Conservation (phyloP, 2,888 invertebrate genomes). For the Oscheius myriophilus region DNA sequence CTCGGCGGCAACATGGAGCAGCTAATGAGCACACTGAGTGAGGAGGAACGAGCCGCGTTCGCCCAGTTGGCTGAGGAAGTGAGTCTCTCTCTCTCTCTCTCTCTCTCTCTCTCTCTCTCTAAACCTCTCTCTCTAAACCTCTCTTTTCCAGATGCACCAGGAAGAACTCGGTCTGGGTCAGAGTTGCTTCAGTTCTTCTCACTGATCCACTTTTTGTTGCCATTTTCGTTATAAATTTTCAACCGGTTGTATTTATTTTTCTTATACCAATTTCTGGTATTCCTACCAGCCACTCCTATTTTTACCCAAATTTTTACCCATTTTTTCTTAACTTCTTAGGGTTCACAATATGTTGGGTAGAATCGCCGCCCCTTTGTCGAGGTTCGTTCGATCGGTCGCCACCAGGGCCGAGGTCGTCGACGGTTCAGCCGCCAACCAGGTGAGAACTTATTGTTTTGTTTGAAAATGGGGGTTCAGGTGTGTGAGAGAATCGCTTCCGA, state of each 20-base stretch:
- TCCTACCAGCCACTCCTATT: not conserved
- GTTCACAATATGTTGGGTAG: slow-evolving; percentile 23
- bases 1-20: slow-evolving; percentile 49
- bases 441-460: not conserved
- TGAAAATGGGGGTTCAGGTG: slow-evolving; percentile 5
- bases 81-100: slow-evolving; percentile 9
- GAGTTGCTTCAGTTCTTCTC: slow-evolving; percentile 16
- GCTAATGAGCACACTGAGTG: slow-evolving; percentile 45
- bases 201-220: not conserved
- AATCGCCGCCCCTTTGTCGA: not conserved
- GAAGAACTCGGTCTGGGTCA: slow-evolving; percentile 26
- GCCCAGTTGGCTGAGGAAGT: slow-evolving; percentile 51
- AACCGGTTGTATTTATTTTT: not conserved
- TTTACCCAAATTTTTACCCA: not conserved
- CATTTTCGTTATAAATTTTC: too few relatives aligned
- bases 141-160: slow-evolving; percentile 23
- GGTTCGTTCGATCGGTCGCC: slow-evolving; percentile 6
- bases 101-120: too few relatives aligned
- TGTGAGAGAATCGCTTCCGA: slow-evolving; percentile 53
- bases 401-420: slow-evolving; percentile 30
- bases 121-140: too few relatives aligned
- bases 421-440: slow-evolving; percentile 6
- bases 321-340: not conserved
- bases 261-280: not conserved
- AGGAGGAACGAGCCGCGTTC: slow-evolving; percentile 50